Base-by-base conservation (phyloP, 2,888 invertebrate species). In the Escarpia spicata region DNA sequence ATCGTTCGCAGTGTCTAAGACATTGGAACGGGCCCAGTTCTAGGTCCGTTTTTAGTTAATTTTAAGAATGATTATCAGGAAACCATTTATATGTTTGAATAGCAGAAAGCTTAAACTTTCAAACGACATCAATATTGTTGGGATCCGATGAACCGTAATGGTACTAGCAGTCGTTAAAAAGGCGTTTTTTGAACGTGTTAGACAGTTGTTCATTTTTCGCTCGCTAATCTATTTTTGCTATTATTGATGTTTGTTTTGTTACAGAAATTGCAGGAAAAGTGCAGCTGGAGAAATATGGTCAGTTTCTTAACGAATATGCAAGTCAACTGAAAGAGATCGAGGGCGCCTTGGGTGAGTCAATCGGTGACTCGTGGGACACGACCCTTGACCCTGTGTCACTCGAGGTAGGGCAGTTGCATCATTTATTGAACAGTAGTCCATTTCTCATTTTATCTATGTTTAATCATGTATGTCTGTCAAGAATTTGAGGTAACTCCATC, bases 221-320 rank as follows among this genome's bases (percentile, higher is more conserved):
- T 91, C 43, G n/a, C n/a, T n/a, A n/a, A n/a, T 91, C 4, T 19
- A 2, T 31, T 91, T 91, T 6, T n/a, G 4, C 91, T 6, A 12
- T 31, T 19, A 91, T 31, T 15, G 8, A 91, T 19, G 90, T 91
- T 52, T 92, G 92, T 92, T 93, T 93, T 44, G 92, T 91, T 93
- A 31, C 94, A 97, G 97, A 96, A 94, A 96, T 97, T 93, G 96
- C 96, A 93, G 96, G 96, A n/a, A 96, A 96, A 93, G 95, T 96
- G 8, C 96, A 96, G 94, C 93, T 96, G 58, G 95, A 95, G 93
- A 96, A 96, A 93, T 96, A 96, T 95, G 96, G 96, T 0, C 95
- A 95, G 12, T 97, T 97, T 94, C 94, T 97, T 92, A 96, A 96
- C 93, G 96, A 96, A 26, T 96, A 96, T 95, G 96, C 96, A 1